A percentile compares a stretch with the other conserved stretches of the same genome.
These are phyloP conservation scores for Hipposideros armiger DNA, from an alignment of 2,113 vertebrate genomes.

Conservation along the genomic window DNA sequence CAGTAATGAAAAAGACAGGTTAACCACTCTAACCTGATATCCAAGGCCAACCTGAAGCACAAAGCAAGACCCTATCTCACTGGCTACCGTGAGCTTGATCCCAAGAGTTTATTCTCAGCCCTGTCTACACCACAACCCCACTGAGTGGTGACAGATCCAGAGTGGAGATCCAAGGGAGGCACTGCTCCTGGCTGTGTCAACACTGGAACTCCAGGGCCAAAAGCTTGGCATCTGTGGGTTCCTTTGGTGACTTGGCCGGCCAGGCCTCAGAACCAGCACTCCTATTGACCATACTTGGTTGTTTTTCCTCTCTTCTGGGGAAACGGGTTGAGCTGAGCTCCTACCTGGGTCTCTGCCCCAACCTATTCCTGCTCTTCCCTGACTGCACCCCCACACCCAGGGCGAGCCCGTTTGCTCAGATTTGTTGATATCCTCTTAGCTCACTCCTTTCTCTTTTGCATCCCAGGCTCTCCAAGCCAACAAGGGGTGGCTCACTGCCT, in stretches of 20 bases:
- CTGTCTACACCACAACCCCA: not conserved
- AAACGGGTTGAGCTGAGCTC: not conserved
- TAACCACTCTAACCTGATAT: not conserved
- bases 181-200: accelerated
- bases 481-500: not conserved
- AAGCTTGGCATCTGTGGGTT: not conserved
- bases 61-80: not conserved
- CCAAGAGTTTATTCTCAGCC: too few species aligned
- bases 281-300: too few species aligned
- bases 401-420: accelerated
- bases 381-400: too few species aligned
- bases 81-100: accelerated
- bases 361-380: too few species aligned
- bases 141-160: not conserved
- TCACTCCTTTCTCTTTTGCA: not conserved
- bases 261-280: not conserved
- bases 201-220: not conserved
- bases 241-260: not conserved
- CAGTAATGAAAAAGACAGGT: not conserved
- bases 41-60: not conserved
- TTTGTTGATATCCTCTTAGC: not conserved
- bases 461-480: not conserved
- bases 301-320: not conserved
- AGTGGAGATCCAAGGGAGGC: not conserved
- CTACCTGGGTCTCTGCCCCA: not conserved